Percentiles rank a stretch among this genome's conserved stretches.
Evolutionary conservation across 2,888 invertebrate genomes (phyloP).

Genomic region (Colostygia pectinataria): DNA sequence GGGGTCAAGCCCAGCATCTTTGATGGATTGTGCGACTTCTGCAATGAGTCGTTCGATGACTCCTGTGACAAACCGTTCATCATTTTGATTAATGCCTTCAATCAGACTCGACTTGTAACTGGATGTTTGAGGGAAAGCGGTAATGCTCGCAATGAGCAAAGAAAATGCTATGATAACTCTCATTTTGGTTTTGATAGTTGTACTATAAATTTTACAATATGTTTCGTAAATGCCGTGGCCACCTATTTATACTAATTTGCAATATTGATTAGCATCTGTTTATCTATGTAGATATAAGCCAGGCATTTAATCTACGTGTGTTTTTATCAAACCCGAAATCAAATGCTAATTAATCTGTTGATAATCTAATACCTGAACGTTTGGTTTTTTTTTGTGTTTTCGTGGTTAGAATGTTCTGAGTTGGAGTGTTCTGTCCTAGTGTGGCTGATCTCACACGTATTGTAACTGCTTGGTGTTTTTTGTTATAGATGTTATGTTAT

Average conservation of each 20-base stretch:
- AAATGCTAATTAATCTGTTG: too few species aligned
- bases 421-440: too few species aligned
- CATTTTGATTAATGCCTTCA: neutral
- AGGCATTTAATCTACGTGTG: neutral
- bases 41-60: slow-evolving; percentile 10
- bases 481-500: too few species aligned
- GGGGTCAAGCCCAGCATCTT: slow-evolving; percentile 22
- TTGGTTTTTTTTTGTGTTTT: too few species aligned
- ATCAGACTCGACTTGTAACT: neutral
- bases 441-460: too few species aligned
- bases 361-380: too few species aligned
- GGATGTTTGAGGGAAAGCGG: slow-evolving; percentile 4
- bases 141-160: slow-evolving; percentile 7
- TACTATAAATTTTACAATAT: too few species aligned
- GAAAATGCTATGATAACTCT: slow-evolving; percentile 9
- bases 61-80: slow-evolving; percentile 13
- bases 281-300: neutral
- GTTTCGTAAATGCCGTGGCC: too few species aligned
- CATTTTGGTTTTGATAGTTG: slow-evolving; percentile 5
- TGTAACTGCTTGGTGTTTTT: too few species aligned
- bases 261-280: neutral
- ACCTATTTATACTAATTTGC: slow-evolving; percentile 5
- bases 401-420: too few species aligned
- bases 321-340: too few species aligned
- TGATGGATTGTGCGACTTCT: slow-evolving; percentile 6